Conservation (phyloP, 2,888 invertebrate genomes). For the Coecobrya sp. region DNA sequence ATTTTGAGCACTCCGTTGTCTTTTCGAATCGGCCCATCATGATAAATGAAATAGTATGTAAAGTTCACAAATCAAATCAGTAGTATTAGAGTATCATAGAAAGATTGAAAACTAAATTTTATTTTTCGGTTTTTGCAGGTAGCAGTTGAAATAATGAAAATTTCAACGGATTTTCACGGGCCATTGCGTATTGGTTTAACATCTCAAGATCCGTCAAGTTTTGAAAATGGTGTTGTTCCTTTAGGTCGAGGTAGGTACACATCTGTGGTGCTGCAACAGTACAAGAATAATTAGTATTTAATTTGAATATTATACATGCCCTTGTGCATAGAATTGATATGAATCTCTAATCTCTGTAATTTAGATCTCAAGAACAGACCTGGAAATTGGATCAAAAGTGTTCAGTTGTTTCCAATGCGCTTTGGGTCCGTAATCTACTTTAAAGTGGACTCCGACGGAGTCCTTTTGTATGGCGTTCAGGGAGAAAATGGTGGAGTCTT, state of each 20-base stretch:
- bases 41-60: slow-evolving; percentile 79
- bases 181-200: slow-evolving; percentile 82
- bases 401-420: slow-evolving; percentile 55
- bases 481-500: slow-evolving; percentile 70
- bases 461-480: slow-evolving; percentile 73
- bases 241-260: slow-evolving; percentile 45
- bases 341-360: neutral
- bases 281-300: no score
- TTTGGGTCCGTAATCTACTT: slow-evolving; percentile 65
- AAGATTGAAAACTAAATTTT: neutral
- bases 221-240: slow-evolving; percentile 48
- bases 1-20: slow-evolving; percentile 78
- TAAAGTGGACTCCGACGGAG: slow-evolving; percentile 69
- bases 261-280: no score
- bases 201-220: slow-evolving; percentile 70
- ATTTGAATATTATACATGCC: no score
- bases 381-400: slow-evolving; percentile 75
- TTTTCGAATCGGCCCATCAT: slow-evolving; percentile 79
- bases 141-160: slow-evolving; percentile 72
- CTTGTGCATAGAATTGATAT: no score
- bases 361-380: slow-evolving; percentile 61
- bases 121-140: slow-evolving; percentile 64
- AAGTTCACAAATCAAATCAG: no score
- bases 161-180: slow-evolving; percentile 66
- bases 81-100: no score